Percentiles rank a stretch among this genome's conserved stretches.
Conservation (phyloP, 2,888 invertebrate species). For the Teleogryllus oceanicus region DNA sequence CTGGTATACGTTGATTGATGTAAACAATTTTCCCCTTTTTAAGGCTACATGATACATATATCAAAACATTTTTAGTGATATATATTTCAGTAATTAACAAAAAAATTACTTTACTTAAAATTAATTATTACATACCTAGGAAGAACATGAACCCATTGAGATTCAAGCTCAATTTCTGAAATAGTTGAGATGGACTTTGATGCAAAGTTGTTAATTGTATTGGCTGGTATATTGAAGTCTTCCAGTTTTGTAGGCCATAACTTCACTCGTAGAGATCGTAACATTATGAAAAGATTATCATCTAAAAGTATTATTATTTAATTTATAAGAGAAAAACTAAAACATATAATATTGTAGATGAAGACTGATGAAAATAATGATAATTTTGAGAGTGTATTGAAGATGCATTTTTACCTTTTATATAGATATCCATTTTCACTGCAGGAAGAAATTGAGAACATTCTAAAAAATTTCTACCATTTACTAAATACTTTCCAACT, state of each 20-base stretch:
- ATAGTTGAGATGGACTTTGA: constrained; percentile 22
- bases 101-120: background rate
- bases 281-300: constrained; percentile 32
- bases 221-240: constrained; percentile 37
- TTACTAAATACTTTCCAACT: constrained; percentile 41
- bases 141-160: constrained; percentile 42
- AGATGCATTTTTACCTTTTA: constrained; percentile 38
- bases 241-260: constrained; percentile 40
- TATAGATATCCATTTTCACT: constrained; percentile 41
- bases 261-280: constrained; percentile 38
- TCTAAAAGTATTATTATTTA: constrained; percentile 28
- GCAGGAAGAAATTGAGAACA: constrained; percentile 38
- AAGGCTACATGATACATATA: constrained; percentile 39
- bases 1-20: constrained; percentile 43
- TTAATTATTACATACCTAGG: constrained; percentile 43
- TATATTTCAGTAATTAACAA: background rate
- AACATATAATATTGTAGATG: too few relatives aligned
- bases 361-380: background rate
- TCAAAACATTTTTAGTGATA: background rate
- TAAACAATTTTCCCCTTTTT: constrained; percentile 43
- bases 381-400: background rate
- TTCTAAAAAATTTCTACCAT: constrained; percentile 42
- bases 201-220: constrained; percentile 24
- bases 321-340: background rate
- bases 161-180: constrained; percentile 27